These are phyloP conservation scores for Galeruca laticollis DNA, from an alignment of 2,888 invertebrate species.

Conservation along the genomic window DNA sequence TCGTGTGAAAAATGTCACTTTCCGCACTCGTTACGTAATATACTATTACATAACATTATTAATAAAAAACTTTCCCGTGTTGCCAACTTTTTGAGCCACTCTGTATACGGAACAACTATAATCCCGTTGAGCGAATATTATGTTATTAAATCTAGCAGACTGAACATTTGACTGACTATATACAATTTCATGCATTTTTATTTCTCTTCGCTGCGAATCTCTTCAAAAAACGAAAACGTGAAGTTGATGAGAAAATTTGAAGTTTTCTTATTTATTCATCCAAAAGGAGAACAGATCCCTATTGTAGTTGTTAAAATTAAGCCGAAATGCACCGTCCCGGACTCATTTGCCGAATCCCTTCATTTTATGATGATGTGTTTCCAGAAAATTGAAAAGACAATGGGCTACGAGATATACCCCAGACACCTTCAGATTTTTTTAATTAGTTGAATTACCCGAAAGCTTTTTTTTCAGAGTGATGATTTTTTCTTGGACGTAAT, in stretches of 20 bases:
- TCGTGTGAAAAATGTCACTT: no score
- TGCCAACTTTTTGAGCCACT: no score
- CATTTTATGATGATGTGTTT: conserved; percentile 32
- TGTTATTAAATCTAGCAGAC: background rate
- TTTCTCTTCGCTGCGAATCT: background rate
- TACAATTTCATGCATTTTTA: background rate
- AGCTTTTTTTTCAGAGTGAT: no score
- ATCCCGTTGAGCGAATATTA: background rate
- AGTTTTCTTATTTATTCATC: conserved; percentile 6
- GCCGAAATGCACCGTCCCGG: conserved; percentile 20
- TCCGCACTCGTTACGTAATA: no score
- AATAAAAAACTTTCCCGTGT: no score
- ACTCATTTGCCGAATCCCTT: conserved; percentile 11
- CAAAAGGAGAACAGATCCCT: background rate
- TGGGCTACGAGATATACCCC: background rate
- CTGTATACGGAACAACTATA: no score
- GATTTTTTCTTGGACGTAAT: no score
- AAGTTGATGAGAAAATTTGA: background rate
- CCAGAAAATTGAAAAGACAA: background rate
- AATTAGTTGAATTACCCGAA: no score
- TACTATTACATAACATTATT: no score
- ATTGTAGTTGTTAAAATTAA: conserved; percentile 29
- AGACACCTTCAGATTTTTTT: background rate
- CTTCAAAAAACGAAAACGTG: background rate
- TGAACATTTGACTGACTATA: background rate